phyloP scores from a whole-genome alignment of 2,888 invertebrate genomes.

The Antheraea assamensis region DNA sequence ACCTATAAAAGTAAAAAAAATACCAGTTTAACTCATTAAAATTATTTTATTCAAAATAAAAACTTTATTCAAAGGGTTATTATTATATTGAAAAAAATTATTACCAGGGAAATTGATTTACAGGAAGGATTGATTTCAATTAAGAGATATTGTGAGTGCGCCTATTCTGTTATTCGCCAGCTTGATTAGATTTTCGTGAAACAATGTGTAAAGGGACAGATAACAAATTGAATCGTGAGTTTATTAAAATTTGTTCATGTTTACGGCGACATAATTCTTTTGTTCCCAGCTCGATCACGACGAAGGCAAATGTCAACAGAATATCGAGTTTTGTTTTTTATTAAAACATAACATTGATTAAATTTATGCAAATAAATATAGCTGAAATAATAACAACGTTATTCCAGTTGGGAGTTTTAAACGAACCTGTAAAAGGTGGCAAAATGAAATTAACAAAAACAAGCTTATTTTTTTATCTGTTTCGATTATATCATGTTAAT shows the following conservation, averaged over 20 bases:
- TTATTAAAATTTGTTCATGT: conserved; percentile 61
- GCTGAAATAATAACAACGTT: conserved; percentile 7
- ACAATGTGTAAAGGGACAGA: conserved; percentile 72
- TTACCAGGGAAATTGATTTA: conserved; percentile 45
- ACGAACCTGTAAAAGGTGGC: not conserved
- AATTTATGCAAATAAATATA: conserved; percentile 10
- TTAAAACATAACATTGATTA: conserved; percentile 15
- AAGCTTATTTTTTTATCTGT: too few species aligned
- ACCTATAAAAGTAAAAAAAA: too few species aligned
- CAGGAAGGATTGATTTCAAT: conserved; percentile 73
- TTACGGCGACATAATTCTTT: conserved; percentile 50
- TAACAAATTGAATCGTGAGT: conserved; percentile 67
- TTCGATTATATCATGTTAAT: too few species aligned
- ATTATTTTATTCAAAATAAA: not conserved
- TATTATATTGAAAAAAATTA: conserved; percentile 24
- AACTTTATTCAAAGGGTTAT: not conserved
- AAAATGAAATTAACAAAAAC: not conserved
- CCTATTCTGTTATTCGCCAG: conserved; percentile 66
- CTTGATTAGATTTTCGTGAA: conserved; percentile 72
- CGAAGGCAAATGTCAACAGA: conserved; percentile 36
- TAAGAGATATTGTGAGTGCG: conserved; percentile 69
- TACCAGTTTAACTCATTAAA: not conserved
- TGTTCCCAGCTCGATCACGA: conserved; percentile 34
- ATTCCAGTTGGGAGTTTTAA: not conserved
- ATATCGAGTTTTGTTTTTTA: not conserved